Evolutionary conservation across 1,140 invertebrate species (phyloP), one percentile per base, ranked within the genome.

Genomic region (Drosophila bifasciata): DNA sequence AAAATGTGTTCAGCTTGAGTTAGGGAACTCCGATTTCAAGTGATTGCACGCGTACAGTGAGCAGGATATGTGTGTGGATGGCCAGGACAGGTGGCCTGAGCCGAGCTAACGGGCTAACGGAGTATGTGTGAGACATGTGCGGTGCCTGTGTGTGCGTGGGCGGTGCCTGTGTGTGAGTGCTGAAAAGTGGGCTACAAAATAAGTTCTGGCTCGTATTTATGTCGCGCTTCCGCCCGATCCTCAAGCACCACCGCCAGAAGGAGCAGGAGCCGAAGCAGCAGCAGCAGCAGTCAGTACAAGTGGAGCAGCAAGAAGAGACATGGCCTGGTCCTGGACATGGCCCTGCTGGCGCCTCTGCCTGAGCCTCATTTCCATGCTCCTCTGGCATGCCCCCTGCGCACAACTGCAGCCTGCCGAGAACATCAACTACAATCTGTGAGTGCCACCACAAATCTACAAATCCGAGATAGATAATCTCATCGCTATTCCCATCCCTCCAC

Each of bases 361-460:
- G 49, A 76, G 77, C 57, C 63, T 81, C 25, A 69, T 86, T 44
- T 61, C 74, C 61, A 58, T 88, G 51, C 43, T 77, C 77, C 63
- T 85, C 46, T 77, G 67, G 11, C 60, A 64, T 56, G 68, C 64
- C 17, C 77, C 83, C 51, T 67, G 58, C 39, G 83, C 66, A 57
- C 62, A 75, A 39, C 58, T 81, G 32, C 67, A 81, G 49, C 57
- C 78, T 66, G 81, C 70, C 41, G 90, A 90, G 68, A 90, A 83
- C 72, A 91, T 91, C 72, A 90, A 90, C 77, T 91, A 91, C 76
- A 91, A 90, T 77, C 68, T 91, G 90, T 91, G 64, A 91, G 86
- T 78, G 32, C 13, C 16, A 21, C 13, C 16, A 21, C n/a, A 0
- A 8, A 36, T 36, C 11, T 8, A 7, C 13, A 16, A 13, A 25